phyloP scores from a whole-genome alignment of 2,113 vertebrate species.

The Cephalopterus ornatus region DNA sequence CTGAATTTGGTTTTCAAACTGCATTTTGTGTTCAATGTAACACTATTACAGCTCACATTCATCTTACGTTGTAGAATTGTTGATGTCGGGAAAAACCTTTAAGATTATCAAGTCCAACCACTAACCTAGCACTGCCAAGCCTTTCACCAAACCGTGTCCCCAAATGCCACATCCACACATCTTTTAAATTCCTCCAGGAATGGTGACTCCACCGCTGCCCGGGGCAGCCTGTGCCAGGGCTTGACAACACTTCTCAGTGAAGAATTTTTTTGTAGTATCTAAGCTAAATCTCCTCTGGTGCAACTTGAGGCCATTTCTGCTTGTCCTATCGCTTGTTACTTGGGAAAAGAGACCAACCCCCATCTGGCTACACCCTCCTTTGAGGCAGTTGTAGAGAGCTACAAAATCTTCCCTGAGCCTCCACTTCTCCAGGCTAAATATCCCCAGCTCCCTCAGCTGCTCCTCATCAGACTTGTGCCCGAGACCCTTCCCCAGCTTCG shows the following conservation, averaged over 20 bases:
- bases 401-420: neutral
- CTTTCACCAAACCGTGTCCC: neutral
- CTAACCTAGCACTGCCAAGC: neutral
- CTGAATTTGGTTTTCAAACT: neutral
- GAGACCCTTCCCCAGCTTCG: neutral
- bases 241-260: neutral
- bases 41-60: neutral
- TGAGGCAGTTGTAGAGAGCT: neutral
- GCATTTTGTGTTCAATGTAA: neutral
- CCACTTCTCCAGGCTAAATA: neutral
- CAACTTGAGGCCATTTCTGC: neutral
- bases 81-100: neutral
- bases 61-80: neutral
- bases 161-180: neutral
- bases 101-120: neutral
- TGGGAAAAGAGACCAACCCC: neutral
- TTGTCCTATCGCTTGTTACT: neutral
- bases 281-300: neutral
- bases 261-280: neutral
- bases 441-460: neutral
- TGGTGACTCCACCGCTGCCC: neutral
- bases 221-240: neutral
- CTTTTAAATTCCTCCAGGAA: neutral
- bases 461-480: fast-evolving
- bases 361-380: neutral